These are phyloP conservation scores for Cataglyphis hispanica DNA, from an alignment of 1,140 invertebrate genomes.

Conservation along the genomic window DNA sequence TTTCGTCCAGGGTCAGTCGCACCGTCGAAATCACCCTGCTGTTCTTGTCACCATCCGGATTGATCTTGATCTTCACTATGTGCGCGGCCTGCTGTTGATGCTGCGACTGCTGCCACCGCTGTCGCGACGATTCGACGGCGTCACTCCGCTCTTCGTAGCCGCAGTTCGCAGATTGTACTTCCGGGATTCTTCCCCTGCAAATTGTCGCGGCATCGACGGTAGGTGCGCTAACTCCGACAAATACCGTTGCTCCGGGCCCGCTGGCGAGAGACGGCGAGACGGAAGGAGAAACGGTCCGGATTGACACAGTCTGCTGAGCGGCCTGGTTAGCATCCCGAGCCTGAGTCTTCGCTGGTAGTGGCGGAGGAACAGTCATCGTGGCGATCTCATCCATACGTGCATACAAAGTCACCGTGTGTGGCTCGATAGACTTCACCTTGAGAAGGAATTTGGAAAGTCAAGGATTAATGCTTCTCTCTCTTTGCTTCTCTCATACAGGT, in stretches of 20 bases:
- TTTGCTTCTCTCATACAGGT: not conserved
- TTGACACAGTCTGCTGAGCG: constrained; percentile 81
- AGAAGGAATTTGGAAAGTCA: constrained; percentile 57
- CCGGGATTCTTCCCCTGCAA: constrained; percentile 78
- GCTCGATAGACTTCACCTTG: constrained; percentile 57
- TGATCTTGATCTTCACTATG: constrained; percentile 90
- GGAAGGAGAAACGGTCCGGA: constrained; percentile 79
- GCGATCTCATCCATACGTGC: constrained; percentile 78
- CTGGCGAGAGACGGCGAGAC: constrained; percentile 68
- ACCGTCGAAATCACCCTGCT: constrained; percentile 82
- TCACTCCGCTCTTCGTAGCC: constrained; percentile 82
- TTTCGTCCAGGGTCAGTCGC: constrained; percentile 78
- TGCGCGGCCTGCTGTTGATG: constrained; percentile 82
- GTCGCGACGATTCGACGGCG: constrained; percentile 80
- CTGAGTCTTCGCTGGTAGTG: constrained; percentile 78
- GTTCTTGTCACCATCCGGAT: constrained; percentile 86
- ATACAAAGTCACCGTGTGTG: constrained; percentile 67
- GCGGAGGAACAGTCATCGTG: constrained; percentile 83
- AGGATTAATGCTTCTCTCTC: constrained; percentile 21
- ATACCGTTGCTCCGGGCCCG: constrained; percentile 88
- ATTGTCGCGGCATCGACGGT: constrained; percentile 76
- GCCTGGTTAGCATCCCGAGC: constrained; percentile 71
- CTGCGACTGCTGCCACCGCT: constrained; percentile 78
- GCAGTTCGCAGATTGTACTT: constrained; percentile 85
- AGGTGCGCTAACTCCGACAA: constrained; percentile 83